A percentile compares a stretch with the other conserved stretches of the same genome.
Conservation (phyloP, 1,140 invertebrate genomes). For the Drosophila ficusphila region DNA sequence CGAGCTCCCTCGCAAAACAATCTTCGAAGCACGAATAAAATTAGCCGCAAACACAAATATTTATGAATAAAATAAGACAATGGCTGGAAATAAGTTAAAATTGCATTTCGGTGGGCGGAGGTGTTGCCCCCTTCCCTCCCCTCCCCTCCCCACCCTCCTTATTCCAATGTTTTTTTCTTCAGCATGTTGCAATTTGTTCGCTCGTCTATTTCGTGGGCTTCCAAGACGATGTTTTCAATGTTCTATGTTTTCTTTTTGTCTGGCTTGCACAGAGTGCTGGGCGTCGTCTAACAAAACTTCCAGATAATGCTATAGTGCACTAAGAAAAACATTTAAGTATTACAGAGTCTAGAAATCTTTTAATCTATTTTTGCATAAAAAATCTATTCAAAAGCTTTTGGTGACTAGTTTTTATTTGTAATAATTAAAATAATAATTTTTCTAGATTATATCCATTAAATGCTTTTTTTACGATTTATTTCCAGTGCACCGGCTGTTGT, state of each 20-base stretch:
- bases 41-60: slow-evolving; percentile 44
- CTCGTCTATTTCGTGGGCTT: slow-evolving; percentile 36
- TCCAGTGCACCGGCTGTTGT: neutral
- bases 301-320: slow-evolving; percentile 8
- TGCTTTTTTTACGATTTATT: neutral
- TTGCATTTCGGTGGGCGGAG: slow-evolving; percentile 66
- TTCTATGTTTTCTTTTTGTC: slow-evolving; percentile 31
- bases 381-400: too few relatives aligned
- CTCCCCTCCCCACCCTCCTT: neutral
- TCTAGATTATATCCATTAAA: too few relatives aligned
- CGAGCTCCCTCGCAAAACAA: slow-evolving; percentile 34
- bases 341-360: too few relatives aligned
- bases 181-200: slow-evolving; percentile 58
- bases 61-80: slow-evolving; percentile 59
- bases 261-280: slow-evolving; percentile 10
- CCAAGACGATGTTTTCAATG: slow-evolving; percentile 38
- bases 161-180: slow-evolving; percentile 33
- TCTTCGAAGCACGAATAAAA: slow-evolving; percentile 36
- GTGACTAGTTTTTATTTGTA: too few relatives aligned
- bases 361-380: too few relatives aligned
- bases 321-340: neutral
- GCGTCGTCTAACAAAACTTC: slow-evolving; percentile 24
- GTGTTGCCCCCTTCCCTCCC: slow-evolving; percentile 40
- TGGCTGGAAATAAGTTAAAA: slow-evolving; percentile 39
- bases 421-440: neutral